phyloP scores from a whole-genome alignment of 2,888 invertebrate genomes.

The Xylota sylvarum region DNA sequence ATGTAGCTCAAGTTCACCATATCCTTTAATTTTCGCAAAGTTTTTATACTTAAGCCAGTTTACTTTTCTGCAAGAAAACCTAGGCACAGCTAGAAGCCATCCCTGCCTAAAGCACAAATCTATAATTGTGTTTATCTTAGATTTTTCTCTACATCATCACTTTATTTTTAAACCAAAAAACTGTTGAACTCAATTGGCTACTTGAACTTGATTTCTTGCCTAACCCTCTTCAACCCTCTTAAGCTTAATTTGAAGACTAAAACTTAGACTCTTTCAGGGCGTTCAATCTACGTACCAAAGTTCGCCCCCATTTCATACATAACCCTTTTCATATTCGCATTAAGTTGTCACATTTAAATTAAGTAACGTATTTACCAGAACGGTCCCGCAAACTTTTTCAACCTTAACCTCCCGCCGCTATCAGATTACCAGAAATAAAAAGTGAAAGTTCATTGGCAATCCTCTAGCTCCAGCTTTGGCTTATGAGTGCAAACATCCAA shows the following conservation, averaged over 20 bases:
- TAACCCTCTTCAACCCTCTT: background rate
- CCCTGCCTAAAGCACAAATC: too few species aligned
- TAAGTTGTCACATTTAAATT: slow-evolving; percentile 2
- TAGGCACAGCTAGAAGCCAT: too few species aligned
- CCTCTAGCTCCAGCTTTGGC: background rate
- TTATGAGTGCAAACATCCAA: slow-evolving; percentile 49
- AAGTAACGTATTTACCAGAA: slow-evolving; percentile 5
- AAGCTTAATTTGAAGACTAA: background rate
- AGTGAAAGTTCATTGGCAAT: slow-evolving; percentile 24
- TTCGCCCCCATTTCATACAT: background rate
- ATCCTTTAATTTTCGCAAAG: too few species aligned
- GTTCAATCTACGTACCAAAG: background rate
- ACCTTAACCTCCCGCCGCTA: background rate
- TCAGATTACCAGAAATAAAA: slow-evolving; percentile 10
- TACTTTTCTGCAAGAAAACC: too few species aligned
- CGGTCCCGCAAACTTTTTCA: slow-evolving; percentile 2
- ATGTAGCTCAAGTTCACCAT: too few species aligned
- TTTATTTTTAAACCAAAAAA: too few species aligned
- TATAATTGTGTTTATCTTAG: too few species aligned
- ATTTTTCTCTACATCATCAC: too few species aligned
- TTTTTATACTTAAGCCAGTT: too few species aligned
- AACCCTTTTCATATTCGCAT: slow-evolving; percentile 3
- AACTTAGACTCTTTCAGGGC: background rate
- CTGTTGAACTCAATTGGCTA: background rate
- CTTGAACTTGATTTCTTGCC: background rate